Base-by-base conservation (phyloP, 2,888 invertebrate genomes). In the Leptinotarsa rubiginosa region DNA sequence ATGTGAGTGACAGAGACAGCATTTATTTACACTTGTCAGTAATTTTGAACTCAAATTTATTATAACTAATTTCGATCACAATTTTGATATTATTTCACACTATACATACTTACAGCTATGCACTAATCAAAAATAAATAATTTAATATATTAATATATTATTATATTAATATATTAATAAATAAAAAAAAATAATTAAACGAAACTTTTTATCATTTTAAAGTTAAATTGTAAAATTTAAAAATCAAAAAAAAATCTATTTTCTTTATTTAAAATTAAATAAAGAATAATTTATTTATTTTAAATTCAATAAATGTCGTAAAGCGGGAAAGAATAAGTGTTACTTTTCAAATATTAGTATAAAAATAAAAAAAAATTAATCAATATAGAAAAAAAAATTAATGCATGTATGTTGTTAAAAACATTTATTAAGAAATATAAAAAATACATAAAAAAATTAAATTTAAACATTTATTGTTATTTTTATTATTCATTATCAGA, bases 291-390 rank as follows among this genome's bases (percentile, higher is more conserved):
- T 25, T 4, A 25, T 15, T 50, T 16, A 50, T 50, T 50, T 16
- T 15, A 50, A 50, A 50, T 50, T 16, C 13, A 50, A 50, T 50
- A 50, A 50, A 50, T 50, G 50, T 16, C 50, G 50, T 50, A 50
- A 50, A 50, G 50, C 50, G 50, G 50, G 50, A 50, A 50, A 50
- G 50, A 50, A 50, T 50, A 50, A 50, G 50, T 50, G 50, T 50
- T 50, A 50, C 50, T 50, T 50, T 50, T 50, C 13, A 50, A 50
- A 50, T 50, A 15, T 50, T 50, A 25, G 25, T 25, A 25, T 25
- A 25, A 25, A 50, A 50, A 50, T 15, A 50, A 50, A 50, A 15
- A 15, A 50, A 50, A 50, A 50, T 15, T 50, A 3, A 50, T 50
- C 50, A 50, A 50, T 50, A 50, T 50, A 50, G 16, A 50, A 50